Evolutionary conservation across 1,140 invertebrate species (phyloP), one percentile per base, ranked within the genome.

Genomic region (Neodiprion fabricii): DNA sequence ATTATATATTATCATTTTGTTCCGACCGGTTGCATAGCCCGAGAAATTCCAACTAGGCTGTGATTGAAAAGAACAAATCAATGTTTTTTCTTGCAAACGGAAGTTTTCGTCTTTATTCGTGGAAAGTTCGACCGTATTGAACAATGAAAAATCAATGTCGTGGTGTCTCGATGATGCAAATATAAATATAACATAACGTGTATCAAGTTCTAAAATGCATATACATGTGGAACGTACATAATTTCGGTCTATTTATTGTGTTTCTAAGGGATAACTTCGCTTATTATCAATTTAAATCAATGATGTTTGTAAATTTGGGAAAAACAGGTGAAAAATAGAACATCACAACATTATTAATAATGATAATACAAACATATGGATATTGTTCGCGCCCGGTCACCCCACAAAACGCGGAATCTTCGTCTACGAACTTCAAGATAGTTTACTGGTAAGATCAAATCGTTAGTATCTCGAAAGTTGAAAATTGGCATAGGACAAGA

Each of bases 11-110:
- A 17, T 61, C 4, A 61, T 61, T 61, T 61, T 17, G 11, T 61
- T 61, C 53, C n/a, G 53, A 61, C 53, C 53, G 53, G 53, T 61
- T 61, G 67, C 67, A 69, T 69, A 7, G 67, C 68, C 72, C 73
- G 77, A 75, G 74, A 81, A 84, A 83, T 84, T 81, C 81, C 83
- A 85, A 79, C 75, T 74, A 80, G 83, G 83, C 83, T 85, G 83
- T 84, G 83, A 85, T 83, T 82, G 72, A 77, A 75, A 77, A 77
- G 53, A 61, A 61, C 53, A 61, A 61, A 61, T 61, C 53, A 17
- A 17, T 61, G 53, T 61, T 61, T 61, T 61, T 61, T 61, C 53
- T 61, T 61, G 53, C 9, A 61, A 12, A 61, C 9, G 53, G n/a
- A 61, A 17, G 11, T 61, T 61, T 61, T 14, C 53, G 53, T 61